Base-by-base conservation (phyloP, 1,140 invertebrate species). In the Hylaeus volcanicus region DNA sequence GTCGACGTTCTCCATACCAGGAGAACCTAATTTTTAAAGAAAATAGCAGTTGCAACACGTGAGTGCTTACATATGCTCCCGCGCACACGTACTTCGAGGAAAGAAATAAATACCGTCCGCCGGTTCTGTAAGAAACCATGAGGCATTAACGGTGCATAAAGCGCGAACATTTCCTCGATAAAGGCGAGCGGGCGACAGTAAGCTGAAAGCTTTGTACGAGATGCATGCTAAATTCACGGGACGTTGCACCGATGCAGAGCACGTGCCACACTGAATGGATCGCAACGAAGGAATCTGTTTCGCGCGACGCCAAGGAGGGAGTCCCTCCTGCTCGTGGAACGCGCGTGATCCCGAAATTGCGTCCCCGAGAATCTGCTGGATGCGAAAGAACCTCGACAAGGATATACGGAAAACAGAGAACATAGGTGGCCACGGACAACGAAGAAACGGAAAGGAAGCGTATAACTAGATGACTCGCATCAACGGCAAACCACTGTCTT, bases 271-370 rank as follows among this genome's bases (percentile, higher is more conserved):
- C 45, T 60, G 51, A 78, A 85, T 70, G 60, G 81, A 83, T 83
- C 76, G 83, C 61, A 26, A 83, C 14, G 14, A 56, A 81, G 68
- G 68, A 86, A 86, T 86, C 80, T 86, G 72, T 82, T 86, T 82
- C 80, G 66, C 58, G 26, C 55, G 66, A 79, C 12, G 45, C 41
- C 26, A 14, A 14, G 37, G 53, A 37, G 61, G 58, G 43, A 56
- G 26, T 26, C 26, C 26, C 26, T 26, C 26, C 14, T 55, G 55
- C 11, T 66, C 61, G 11, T 43, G 53, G 69, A 74, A 79, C 51
- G 61, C 68, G 60, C 61, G 55, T 68, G 65, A 66, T 56, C 79
- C n/a, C 8, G 37, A 64, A 48, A 53, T 48, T 11, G 66, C 15
- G 41, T 26, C 45, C 12, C 14, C 15, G 3, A 12, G 51, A 37